Conservation (phyloP, 2,797 vertebrate species). For the Gallinago solitaria region DNA sequence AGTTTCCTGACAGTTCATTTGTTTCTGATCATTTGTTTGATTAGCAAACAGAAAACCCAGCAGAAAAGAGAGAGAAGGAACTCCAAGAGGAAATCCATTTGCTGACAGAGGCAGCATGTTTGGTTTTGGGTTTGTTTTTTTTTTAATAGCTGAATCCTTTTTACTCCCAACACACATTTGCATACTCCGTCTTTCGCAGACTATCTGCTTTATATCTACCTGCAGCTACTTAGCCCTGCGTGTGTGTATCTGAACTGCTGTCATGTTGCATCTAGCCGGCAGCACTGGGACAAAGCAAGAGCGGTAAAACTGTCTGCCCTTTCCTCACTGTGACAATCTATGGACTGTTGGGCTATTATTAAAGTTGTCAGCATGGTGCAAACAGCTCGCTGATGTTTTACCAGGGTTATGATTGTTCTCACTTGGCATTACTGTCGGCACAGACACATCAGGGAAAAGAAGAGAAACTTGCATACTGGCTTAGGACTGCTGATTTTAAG, state of each 20-base stretch:
- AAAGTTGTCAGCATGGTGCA: conserved; percentile 12
- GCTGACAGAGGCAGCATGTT: neutral
- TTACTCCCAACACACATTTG: neutral
- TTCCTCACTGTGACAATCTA: conserved; percentile 2
- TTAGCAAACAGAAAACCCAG: neutral
- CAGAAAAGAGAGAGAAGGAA: neutral
- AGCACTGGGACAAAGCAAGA: conserved; percentile 12
- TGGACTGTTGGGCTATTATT: conserved; percentile 5
- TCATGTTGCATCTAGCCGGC: neutral
- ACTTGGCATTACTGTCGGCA: neutral
- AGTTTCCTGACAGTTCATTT: neutral
- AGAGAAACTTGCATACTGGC: neutral
- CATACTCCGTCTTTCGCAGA: neutral
- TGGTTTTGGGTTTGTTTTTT: neutral
- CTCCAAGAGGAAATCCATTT: neutral
- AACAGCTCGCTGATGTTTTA: neutral
- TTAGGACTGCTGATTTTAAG: neutral
- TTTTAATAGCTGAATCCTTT: neutral
- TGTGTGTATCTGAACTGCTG: neutral
- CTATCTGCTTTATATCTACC: neutral
- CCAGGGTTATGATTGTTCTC: neutral
- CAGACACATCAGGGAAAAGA: neutral
- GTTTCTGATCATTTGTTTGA: conserved; percentile 9
- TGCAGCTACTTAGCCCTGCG: neutral
- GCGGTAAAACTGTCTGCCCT: neutral